A percentile compares a stretch with the other conserved stretches of the same genome.
These are phyloP conservation scores for Periparus ater DNA, from an alignment of 2,797 vertebrate genomes.

Conservation along the genomic window DNA sequence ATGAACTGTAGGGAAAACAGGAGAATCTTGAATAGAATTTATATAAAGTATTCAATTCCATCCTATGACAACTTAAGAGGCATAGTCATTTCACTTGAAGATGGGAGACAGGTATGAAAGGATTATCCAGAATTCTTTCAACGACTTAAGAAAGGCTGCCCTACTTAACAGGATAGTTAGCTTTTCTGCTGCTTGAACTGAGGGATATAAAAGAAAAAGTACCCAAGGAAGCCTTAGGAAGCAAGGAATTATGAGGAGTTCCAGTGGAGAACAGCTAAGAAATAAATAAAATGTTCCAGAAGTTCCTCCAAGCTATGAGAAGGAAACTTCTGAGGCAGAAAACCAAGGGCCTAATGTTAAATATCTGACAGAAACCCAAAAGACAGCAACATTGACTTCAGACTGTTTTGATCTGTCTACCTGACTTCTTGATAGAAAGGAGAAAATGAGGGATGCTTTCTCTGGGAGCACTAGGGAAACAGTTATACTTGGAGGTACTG, in stretches of 20 bases:
- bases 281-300: neutral
- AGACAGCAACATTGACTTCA: neutral
- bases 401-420: neutral
- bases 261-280: neutral
- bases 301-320: neutral
- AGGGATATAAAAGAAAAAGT: neutral
- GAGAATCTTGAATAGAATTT: conserved; percentile 8
- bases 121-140: conserved; percentile 3
- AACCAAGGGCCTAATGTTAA: neutral
- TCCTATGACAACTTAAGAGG: conserved; percentile 37
- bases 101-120: conserved; percentile 45
- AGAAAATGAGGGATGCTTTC: neutral
- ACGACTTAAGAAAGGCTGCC: conserved; percentile 34
- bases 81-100: conserved; percentile 23
- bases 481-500: neutral
- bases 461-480: neutral
- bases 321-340: neutral
- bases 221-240: neutral
- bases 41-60: conserved; percentile 4
- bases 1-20: conserved; percentile 18
- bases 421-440: neutral
- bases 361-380: neutral
- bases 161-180: conserved; percentile 36
- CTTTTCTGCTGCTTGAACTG: neutral
- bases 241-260: conserved; percentile 4